Percentiles rank a stretch among this genome's conserved stretches.
phyloP scores from a whole-genome alignment of 1,140 invertebrate species.

The Drosophila trapezifrons region DNA sequence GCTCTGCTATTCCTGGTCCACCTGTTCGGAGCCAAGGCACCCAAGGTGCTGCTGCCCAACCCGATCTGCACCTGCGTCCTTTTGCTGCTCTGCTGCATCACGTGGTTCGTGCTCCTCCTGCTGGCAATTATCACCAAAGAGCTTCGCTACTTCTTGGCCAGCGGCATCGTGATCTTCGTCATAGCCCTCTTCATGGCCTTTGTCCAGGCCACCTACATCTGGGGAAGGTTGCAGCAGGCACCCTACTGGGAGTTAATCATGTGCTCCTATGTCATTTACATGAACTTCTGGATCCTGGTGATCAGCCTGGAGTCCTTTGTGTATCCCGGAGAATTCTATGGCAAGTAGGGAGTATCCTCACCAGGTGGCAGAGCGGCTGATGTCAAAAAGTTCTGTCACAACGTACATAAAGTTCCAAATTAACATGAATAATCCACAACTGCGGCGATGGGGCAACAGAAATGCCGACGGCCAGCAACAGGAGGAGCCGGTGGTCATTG shows the following conservation, averaged over 20 bases:
- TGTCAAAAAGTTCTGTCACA: background rate
- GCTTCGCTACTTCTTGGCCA: background rate
- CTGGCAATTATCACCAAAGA: background rate
- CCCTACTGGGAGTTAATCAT: background rate
- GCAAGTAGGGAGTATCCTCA: too few species aligned
- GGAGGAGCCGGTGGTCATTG: background rate
- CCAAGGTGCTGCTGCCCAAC: constrained; percentile 1
- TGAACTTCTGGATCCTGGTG: constrained; percentile 13
- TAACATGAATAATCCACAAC: constrained; percentile 8
- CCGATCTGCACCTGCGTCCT: background rate
- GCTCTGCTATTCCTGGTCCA: background rate
- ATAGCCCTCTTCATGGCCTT: background rate
- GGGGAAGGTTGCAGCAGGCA: background rate
- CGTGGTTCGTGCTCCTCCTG: constrained; percentile 1
- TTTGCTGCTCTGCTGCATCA: background rate
- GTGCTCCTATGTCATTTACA: constrained; percentile 2
- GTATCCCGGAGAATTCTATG: background rate
- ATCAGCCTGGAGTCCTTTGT: background rate
- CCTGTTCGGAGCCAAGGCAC: constrained; percentile 11
- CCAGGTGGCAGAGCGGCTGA: background rate
- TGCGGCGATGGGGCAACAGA: background rate
- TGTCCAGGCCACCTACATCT: constrained; percentile 4
- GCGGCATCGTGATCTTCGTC: background rate
- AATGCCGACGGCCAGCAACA: background rate
- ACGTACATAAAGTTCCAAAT: background rate